Conservation (phyloP, 2,113 vertebrate genomes). For the Turnix velox region DNA sequence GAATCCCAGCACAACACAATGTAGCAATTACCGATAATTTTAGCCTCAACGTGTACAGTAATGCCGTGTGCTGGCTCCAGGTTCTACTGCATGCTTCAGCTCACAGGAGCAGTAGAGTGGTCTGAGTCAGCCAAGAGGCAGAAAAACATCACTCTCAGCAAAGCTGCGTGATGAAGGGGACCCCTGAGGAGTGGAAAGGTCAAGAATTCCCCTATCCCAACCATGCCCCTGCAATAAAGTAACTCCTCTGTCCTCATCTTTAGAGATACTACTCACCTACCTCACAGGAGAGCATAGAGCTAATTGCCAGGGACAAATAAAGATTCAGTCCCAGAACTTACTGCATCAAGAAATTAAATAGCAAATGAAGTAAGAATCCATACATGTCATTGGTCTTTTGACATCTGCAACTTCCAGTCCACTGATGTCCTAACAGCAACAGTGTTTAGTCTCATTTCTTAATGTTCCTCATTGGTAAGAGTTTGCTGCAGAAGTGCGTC, state of each 20-base stretch:
- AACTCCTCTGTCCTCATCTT: conserved; percentile 6
- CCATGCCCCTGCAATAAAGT: background rate
- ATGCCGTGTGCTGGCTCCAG: background rate
- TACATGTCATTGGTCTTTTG: conserved; percentile 23
- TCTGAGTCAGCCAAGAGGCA: conserved; percentile 48
- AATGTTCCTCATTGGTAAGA: background rate
- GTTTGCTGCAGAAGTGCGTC: background rate
- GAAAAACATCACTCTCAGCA: conserved; percentile 45
- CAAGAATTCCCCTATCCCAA: conserved; percentile 4
- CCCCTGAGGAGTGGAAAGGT: conserved; percentile 41
- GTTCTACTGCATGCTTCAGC: background rate
- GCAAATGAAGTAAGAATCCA: background rate
- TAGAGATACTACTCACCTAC: background rate
- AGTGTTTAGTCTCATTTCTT: conserved; percentile 4
- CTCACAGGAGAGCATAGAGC: background rate
- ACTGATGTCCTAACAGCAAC: background rate
- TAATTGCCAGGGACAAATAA: conserved; percentile 5
- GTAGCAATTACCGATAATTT: background rate
- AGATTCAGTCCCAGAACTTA: background rate
- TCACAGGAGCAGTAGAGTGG: background rate
- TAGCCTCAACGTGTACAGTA: background rate
- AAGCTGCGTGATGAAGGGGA: background rate
- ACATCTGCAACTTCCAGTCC: conserved; percentile 3
- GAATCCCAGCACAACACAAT: background rate
- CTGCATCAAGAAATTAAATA: background rate